These are phyloP conservation scores for Drosophila guanche DNA, from an alignment of 1,140 invertebrate species.

Conservation along the genomic window DNA sequence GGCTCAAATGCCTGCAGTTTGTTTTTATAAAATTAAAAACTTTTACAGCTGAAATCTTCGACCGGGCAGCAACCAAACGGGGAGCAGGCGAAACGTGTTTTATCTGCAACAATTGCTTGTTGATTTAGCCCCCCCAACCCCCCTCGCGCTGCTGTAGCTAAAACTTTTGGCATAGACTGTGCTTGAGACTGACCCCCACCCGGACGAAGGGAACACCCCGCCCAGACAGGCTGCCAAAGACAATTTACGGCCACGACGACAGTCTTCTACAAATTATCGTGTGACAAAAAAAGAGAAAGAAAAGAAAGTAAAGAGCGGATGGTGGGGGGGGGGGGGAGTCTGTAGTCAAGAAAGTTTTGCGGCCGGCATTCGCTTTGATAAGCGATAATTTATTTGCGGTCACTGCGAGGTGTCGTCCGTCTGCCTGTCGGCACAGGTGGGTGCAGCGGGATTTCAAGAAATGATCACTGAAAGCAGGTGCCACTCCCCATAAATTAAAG, in stretches of 20 bases:
- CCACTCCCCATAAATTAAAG: constrained; percentile 28
- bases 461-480: constrained; percentile 43
- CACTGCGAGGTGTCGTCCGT: constrained; percentile 29
- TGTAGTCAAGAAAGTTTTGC: constrained; percentile 68
- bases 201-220: constrained; percentile 19
- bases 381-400: constrained; percentile 79
- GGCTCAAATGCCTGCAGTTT: constrained; percentile 65
- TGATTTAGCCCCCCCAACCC: constrained; percentile 58
- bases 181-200: constrained; percentile 20
- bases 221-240: constrained; percentile 71
- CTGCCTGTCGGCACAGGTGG: constrained; percentile 28
- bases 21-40: constrained; percentile 77
- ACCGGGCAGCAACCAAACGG: constrained; percentile 14
- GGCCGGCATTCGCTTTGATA: constrained; percentile 71
- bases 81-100: constrained; percentile 56
- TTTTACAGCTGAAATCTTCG: constrained; percentile 56
- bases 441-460: constrained; percentile 43
- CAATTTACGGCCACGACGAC: constrained; percentile 71
- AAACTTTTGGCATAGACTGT: constrained; percentile 66
- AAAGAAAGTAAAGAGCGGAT: constrained; percentile 20
- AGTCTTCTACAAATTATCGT: constrained; percentile 77
- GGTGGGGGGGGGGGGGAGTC: not conserved
- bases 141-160: constrained; percentile 25
- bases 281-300: constrained; percentile 53
- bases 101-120: constrained; percentile 79